These are phyloP conservation scores for Threskiornis aethiopicus DNA, from an alignment of 2,797 vertebrate genomes.

Conservation along the genomic window DNA sequence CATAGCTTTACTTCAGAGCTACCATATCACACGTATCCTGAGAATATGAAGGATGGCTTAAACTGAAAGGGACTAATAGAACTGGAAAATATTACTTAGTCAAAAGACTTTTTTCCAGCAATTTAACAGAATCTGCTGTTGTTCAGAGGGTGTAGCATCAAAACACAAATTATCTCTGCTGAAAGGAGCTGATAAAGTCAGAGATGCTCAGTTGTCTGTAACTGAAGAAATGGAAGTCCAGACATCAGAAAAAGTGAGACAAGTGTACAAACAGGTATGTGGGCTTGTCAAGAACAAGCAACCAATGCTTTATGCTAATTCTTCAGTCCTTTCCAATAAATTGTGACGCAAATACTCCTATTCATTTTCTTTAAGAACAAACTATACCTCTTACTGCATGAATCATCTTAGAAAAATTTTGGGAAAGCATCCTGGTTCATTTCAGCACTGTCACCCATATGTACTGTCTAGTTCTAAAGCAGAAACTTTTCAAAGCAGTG, in stretches of 20 bases:
- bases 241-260: not conserved
- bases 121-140: not conserved
- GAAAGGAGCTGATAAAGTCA: not conserved
- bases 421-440: not conserved
- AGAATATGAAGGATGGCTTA: not conserved
- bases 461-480: not conserved
- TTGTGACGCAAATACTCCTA: not conserved
- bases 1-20: not conserved
- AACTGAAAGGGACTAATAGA: not conserved
- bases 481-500: not conserved
- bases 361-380: not conserved
- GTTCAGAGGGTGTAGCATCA: not conserved
- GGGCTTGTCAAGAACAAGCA: not conserved
- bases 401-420: not conserved
- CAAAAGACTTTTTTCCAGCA: not conserved
- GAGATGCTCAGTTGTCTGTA: not conserved
- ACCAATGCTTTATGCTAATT: not conserved
- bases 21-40: not conserved
- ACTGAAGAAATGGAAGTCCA: not conserved
- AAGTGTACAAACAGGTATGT: not conserved
- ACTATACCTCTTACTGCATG: not conserved
- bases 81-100: not conserved
- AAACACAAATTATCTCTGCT: not conserved
- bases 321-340: not conserved
- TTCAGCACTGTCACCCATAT: not conserved